Conservation (phyloP, 2,888 invertebrate genomes). For the Agrochola lychnidis region DNA sequence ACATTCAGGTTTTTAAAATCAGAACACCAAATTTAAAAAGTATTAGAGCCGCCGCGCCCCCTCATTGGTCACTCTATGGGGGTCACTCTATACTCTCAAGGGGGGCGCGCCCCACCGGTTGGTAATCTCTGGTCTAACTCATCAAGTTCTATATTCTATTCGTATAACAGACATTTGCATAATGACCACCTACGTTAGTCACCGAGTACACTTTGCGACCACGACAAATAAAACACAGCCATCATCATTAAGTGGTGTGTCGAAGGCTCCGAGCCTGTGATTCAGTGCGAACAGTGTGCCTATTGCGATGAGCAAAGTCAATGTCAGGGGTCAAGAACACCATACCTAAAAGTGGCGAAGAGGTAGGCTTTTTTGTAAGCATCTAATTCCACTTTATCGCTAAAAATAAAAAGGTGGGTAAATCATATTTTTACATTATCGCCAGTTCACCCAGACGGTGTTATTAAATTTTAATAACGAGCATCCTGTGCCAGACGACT, state of each 20-base stretch:
- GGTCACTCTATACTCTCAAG: rapidly evolving
- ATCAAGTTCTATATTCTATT: constrained; percentile 29
- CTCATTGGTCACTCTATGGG: no score
- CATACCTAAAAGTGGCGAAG: constrained; percentile 25
- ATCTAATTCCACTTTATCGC: constrained; percentile 57
- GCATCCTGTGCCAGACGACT: constrained; percentile 73
- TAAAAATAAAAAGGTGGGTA: constrained; percentile 54
- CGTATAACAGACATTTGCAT: constrained; percentile 47
- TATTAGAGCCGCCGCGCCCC: no score
- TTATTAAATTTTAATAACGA: constrained; percentile 80
- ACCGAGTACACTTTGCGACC: constrained; percentile 39
- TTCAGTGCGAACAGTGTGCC: constrained; percentile 35
- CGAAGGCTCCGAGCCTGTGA: constrained; percentile 37
- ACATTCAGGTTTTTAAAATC: no score
- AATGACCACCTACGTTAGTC: constrained; percentile 51
- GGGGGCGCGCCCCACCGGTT: no score
- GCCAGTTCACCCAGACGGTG: constrained; percentile 64
- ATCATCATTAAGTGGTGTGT: constrained; percentile 62
- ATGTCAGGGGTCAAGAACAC: constrained; percentile 63
- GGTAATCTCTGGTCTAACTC: constrained; percentile 5
- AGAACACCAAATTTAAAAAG: no score
- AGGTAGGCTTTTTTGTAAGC: constrained; percentile 41
- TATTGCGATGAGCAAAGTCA: constrained; percentile 43
- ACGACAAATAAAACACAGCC: constrained; percentile 55
- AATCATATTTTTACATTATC: constrained; percentile 65